These are phyloP conservation scores for Apis dorsata DNA, from an alignment of 1,140 invertebrate species.

Conservation along the genomic window DNA sequence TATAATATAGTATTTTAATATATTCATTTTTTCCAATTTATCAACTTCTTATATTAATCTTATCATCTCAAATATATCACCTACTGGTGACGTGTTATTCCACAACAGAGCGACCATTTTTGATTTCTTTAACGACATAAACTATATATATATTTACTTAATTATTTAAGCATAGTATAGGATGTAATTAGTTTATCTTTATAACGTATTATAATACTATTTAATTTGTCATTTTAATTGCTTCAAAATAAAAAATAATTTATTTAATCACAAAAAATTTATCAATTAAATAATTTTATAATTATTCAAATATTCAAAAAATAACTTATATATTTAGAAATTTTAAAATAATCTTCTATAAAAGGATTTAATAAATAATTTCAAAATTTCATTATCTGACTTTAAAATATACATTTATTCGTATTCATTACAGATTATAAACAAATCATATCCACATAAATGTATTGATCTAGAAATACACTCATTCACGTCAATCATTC, in stretches of 20 bases:
- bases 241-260: neutral
- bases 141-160: neutral
- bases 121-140: slow-evolving; percentile 31
- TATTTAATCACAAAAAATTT: neutral
- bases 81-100: slow-evolving; percentile 48
- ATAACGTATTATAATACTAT: neutral
- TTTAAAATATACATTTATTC: slow-evolving; percentile 70
- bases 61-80: slow-evolving; percentile 47
- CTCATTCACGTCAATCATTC: slow-evolving; percentile 31
- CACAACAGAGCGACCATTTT: slow-evolving; percentile 42
- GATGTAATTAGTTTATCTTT: neutral
- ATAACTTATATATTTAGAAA: neutral
- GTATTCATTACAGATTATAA: slow-evolving; percentile 60
- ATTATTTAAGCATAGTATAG: neutral
- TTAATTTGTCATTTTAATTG: neutral
- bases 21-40: slow-evolving; percentile 25
- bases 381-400: neutral
- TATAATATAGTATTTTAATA: neutral
- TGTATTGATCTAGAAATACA: slow-evolving; percentile 62
- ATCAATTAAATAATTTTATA: neutral
- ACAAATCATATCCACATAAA: slow-evolving; percentile 57
- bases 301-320: neutral
- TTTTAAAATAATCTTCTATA: neutral
- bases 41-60: slow-evolving; percentile 24
- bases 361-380: neutral